phyloP scores from a whole-genome alignment of 2,888 invertebrate genomes.

The Cheilosia scutellata region DNA sequence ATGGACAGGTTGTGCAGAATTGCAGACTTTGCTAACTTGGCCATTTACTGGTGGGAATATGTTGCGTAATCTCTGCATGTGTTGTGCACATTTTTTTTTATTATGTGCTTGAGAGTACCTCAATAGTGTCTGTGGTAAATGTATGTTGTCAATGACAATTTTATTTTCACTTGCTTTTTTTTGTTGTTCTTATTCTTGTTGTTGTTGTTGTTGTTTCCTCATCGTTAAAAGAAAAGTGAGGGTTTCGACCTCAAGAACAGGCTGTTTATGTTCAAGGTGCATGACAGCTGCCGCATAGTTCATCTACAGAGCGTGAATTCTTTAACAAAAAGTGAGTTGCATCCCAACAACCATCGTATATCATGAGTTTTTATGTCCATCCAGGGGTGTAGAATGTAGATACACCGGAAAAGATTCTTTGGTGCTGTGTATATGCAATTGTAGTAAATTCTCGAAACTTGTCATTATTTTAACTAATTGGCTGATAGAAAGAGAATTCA shows the following conservation, averaged over 20 bases:
- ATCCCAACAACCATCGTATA: conserved; percentile 44
- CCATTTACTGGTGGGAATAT: conserved; percentile 26
- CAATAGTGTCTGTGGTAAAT: conserved; percentile 48
- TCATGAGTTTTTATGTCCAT: conserved; percentile 32
- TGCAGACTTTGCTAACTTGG: conserved; percentile 16
- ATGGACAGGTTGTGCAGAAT: conserved; percentile 36
- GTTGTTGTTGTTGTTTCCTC: not conserved
- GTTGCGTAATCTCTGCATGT: conserved; percentile 63
- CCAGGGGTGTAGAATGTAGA: conserved; percentile 14
- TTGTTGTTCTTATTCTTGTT: conserved; percentile 20
- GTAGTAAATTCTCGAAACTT: conserved; percentile 1
- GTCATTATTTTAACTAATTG: conserved; percentile 13
- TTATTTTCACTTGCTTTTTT: conserved; percentile 67
- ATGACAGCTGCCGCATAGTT: conserved; percentile 66
- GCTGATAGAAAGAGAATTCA: not conserved
- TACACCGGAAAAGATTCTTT: conserved; percentile 39
- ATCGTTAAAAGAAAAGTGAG: conserved; percentile 51
- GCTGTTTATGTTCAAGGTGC: conserved; percentile 51
- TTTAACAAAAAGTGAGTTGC: conserved; percentile 59
- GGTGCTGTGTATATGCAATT: not conserved
- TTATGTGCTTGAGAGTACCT: conserved; percentile 14
- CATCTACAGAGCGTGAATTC: conserved; percentile 56
- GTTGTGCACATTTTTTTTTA: conserved; percentile 22
- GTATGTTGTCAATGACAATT: conserved; percentile 67
- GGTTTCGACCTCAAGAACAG: conserved; percentile 52